These are phyloP conservation scores for Limnephilus marmoratus DNA, from an alignment of 2,888 invertebrate genomes.

Conservation along the genomic window DNA sequence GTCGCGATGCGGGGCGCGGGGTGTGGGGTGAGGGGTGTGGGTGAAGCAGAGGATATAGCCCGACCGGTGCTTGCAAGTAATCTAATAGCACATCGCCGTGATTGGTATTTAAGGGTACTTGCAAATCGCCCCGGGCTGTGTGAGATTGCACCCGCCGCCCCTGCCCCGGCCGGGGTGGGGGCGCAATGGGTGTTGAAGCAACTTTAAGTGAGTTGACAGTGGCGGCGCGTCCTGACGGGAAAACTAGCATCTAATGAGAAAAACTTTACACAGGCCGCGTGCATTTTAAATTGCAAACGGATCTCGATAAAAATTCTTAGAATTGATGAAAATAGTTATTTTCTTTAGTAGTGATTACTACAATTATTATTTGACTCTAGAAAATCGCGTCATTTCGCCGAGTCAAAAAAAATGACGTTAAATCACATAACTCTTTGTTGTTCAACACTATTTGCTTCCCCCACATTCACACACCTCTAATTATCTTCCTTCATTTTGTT, in stretches of 20 bases:
- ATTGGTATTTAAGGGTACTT: slow-evolving; percentile 66
- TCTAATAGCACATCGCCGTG: slow-evolving; percentile 63
- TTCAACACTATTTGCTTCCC: background rate
- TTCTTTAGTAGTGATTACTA: background rate
- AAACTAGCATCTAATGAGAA: slow-evolving; percentile 43
- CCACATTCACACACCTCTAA: background rate
- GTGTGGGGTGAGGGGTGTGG: background rate
- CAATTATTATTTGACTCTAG: too few species aligned
- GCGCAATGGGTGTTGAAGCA: slow-evolving; percentile 21
- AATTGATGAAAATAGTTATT: background rate
- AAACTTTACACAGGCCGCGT: slow-evolving; percentile 29
- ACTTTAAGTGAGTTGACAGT: slow-evolving; percentile 53
- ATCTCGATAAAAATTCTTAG: background rate
- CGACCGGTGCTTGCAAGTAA: slow-evolving; percentile 56
- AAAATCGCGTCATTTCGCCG: background rate
- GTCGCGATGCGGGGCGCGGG: background rate
- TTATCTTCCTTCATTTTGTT: background rate
- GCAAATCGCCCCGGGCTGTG: slow-evolving; percentile 63
- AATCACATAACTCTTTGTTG: background rate
- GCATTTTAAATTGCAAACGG: slow-evolving; percentile 44
- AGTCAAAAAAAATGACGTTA: background rate
- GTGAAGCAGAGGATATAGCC: background rate
- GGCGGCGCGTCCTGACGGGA: slow-evolving; percentile 35
- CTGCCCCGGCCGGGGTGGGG: background rate
- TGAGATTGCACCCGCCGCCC: slow-evolving; percentile 52